Evolutionary conservation across 2,888 invertebrate species (phyloP).

Genomic region (Pseudoips prasinana): DNA sequence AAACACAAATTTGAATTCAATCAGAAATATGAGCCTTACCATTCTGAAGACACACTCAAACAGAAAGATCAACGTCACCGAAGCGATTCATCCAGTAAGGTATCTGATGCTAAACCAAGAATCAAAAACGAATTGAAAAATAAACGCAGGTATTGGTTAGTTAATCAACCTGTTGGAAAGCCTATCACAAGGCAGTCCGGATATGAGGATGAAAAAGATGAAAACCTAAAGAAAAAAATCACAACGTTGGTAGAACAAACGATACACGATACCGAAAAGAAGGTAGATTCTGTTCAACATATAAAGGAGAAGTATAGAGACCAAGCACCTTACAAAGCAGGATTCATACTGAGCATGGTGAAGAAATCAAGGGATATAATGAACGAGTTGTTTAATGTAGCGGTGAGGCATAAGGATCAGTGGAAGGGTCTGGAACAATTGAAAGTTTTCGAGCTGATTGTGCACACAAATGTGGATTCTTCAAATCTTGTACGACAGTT

Average conservation of each 20-base stretch:
- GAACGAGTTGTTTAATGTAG: constrained; percentile 65
- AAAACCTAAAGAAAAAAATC: constrained; percentile 57
- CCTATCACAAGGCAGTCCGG: not conserved
- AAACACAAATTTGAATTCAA: no score
- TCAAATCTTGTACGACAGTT: constrained; percentile 61
- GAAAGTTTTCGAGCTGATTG: constrained; percentile 65
- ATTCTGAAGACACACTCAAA: no score
- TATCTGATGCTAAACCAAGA: not conserved
- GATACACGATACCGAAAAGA: constrained; percentile 51
- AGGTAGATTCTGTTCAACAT: constrained; percentile 43
- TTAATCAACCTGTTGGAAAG: constrained; percentile 1
- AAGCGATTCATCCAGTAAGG: no score
- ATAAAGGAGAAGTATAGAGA: constrained; percentile 42
- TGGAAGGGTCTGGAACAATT: constrained; percentile 67
- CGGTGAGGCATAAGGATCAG: constrained; percentile 60
- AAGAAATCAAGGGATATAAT: constrained; percentile 60
- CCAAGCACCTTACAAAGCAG: constrained; percentile 50
- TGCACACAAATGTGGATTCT: constrained; percentile 67
- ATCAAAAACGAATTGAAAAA: constrained; percentile 2
- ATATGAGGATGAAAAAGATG: constrained; percentile 39
- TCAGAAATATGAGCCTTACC: no score
- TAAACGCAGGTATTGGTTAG: constrained; percentile 18
- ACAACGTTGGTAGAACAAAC: constrained; percentile 56
- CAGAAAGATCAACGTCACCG: no score
- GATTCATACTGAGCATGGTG: constrained; percentile 61